Conservation (phyloP, 2,888 invertebrate species). For the Caenorhabditis imperialis region DNA sequence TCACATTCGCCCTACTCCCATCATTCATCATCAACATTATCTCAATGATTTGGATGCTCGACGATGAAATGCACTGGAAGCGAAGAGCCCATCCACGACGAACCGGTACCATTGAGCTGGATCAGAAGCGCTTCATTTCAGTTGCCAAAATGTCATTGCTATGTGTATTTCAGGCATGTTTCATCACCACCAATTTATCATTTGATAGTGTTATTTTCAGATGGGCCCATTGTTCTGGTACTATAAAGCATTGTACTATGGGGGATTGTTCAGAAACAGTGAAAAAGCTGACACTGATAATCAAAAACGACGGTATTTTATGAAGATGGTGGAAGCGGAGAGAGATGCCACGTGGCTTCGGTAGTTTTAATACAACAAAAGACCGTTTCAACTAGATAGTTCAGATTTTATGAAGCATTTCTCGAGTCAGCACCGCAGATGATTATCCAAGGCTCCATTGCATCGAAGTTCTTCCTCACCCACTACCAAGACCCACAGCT, state of each 20-base stretch:
- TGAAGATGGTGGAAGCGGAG: conserved; percentile 68
- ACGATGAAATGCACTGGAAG: conserved; percentile 54
- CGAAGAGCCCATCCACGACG: conserved; percentile 19
- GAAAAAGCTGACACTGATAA: conserved; percentile 12
- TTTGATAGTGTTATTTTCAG: no score
- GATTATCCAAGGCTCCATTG: conserved; percentile 66
- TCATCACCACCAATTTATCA: neutral
- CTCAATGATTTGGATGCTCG: conserved; percentile 59
- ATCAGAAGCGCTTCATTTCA: conserved; percentile 27
- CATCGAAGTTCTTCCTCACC: conserved; percentile 46
- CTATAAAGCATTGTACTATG: conserved; percentile 59
- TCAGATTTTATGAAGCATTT: conserved; percentile 63
- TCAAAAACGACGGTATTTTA: conserved; percentile 49
- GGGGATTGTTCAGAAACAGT: conserved; percentile 30
- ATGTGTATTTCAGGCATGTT: conserved; percentile 54
- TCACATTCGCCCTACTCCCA: conserved; percentile 57
- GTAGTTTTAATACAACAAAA: neutral
- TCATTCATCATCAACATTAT: conserved; percentile 65
- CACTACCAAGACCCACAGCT: conserved; percentile 9
- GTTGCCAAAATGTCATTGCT: conserved; percentile 22
- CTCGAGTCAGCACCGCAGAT: conserved; percentile 72
- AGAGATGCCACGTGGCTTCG: conserved; percentile 67
- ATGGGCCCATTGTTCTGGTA: conserved; percentile 69
- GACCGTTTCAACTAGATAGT: neutral
- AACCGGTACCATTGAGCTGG: conserved; percentile 27